Conservation (phyloP, 2,797 vertebrate species). For the Micromesistius poutassou region DNA sequence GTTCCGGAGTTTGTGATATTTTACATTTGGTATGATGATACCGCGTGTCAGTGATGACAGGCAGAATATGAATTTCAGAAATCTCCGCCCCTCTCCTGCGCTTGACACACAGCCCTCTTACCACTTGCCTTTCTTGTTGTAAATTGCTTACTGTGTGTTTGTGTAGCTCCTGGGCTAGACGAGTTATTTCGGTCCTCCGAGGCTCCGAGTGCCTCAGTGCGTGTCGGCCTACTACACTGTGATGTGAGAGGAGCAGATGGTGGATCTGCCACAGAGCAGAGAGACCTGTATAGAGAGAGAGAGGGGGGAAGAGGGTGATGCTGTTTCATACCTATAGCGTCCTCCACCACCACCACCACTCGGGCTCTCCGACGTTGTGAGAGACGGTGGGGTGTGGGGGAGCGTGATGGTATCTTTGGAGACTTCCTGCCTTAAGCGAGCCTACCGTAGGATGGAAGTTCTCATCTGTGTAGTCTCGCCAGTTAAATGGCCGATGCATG, state of each 20-base stretch:
- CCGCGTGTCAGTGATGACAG: neutral
- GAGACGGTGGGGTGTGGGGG: slow-evolving; percentile 10
- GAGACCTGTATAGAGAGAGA: neutral
- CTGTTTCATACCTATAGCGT: slow-evolving; percentile 22
- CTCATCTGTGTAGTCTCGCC: slow-evolving; percentile 30
- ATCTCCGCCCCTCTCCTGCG: neutral
- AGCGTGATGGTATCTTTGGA: slow-evolving; percentile 45
- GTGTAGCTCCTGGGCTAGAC: neutral
- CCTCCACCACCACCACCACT: neutral
- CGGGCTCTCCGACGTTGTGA: slow-evolving; percentile 17
- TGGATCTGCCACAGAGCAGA: slow-evolving; percentile 25
- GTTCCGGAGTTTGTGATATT: neutral
- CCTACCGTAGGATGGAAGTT: slow-evolving; percentile 42
- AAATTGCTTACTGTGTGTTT: neutral
- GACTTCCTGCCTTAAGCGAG: slow-evolving; percentile 33
- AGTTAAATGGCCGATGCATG: neutral
- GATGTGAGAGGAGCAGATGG: slow-evolving; percentile 40
- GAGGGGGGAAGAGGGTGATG: slow-evolving; percentile 3
- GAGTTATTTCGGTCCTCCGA: slow-evolving; percentile 15
- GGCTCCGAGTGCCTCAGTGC: slow-evolving; percentile 1
- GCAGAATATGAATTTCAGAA: neutral
- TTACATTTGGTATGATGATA: neutral
- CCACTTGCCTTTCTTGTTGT: neutral
- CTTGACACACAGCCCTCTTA: neutral
- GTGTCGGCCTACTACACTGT: slow-evolving; percentile 14